Percentiles rank a stretch among this genome's conserved stretches.
Evolutionary conservation across 2,113 vertebrate species (phyloP).

Genomic region (Psilopsiagon aurifrons): DNA sequence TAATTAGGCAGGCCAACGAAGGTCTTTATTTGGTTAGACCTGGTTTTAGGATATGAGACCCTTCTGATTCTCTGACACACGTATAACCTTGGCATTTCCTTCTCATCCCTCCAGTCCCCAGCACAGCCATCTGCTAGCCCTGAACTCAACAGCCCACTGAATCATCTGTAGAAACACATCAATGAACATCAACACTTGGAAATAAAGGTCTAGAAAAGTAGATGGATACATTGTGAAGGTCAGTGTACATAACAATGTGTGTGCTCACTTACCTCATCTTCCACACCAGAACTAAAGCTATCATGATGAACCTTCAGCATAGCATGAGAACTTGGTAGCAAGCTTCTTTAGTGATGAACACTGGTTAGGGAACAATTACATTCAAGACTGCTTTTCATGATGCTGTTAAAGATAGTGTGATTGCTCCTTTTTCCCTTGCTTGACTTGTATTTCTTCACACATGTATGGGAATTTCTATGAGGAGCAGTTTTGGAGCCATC

Average conservation of each 20-base stretch:
- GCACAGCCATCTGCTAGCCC: neutral
- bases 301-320: neutral
- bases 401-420: neutral
- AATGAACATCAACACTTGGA: neutral
- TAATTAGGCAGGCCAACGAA: neutral
- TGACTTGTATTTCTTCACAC: neutral
- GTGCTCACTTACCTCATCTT: neutral
- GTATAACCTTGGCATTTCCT: neutral
- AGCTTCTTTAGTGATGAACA: neutral
- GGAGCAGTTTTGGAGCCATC: neutral
- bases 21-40: neutral
- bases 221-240: neutral
- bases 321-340: neutral
- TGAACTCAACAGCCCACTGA: neutral
- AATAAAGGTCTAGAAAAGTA: neutral
- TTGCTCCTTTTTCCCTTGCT: neutral
- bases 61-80: neutral
- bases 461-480: neutral
- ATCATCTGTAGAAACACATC: neutral
- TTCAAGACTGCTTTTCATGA: neutral
- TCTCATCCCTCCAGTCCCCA: neutral
- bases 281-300: neutral
- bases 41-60: neutral
- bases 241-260: rapidly evolving
- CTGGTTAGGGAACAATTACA: neutral